A percentile compares a stretch with the other conserved stretches of the same genome.
Evolutionary conservation across 2,113 vertebrate species (phyloP).

Genomic region (Otocyon megalotis): DNA sequence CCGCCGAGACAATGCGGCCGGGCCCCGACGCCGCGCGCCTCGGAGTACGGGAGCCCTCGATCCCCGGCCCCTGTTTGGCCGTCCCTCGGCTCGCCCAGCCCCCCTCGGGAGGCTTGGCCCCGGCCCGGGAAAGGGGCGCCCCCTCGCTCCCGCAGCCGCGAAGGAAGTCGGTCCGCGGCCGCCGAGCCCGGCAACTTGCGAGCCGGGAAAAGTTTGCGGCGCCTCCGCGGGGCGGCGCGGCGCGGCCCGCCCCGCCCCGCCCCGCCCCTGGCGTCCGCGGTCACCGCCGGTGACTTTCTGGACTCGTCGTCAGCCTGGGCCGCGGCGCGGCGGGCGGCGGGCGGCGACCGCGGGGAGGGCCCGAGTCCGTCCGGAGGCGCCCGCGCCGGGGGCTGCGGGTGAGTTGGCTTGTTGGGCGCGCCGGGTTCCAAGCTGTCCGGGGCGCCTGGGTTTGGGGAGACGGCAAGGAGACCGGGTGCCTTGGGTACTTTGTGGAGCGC

Average conservation of each 20-base stretch:
- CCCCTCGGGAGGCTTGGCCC: not conserved
- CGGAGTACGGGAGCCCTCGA: not conserved
- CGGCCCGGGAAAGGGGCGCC: conserved; percentile 8
- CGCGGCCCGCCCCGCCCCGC: not conserved
- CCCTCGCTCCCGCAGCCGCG: not conserved
- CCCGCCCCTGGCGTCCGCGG: conserved; percentile 46
- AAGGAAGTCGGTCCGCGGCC: not conserved
- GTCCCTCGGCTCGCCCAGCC: not conserved
- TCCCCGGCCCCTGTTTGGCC: not conserved
- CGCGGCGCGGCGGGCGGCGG: not conserved
- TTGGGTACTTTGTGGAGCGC: not conserved
- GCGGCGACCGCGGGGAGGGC: conserved; percentile 11
- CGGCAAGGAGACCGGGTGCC: no score
- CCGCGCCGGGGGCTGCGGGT: conserved; percentile 26
- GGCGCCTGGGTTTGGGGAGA: not conserved
- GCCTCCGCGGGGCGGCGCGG: conserved; percentile 56
- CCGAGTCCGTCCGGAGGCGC: not conserved
- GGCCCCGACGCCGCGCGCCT: not conserved
- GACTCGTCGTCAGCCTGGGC: conserved; percentile 7
- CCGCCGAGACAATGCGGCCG: conserved; percentile 66
- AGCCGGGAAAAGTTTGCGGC: conserved; percentile 79
- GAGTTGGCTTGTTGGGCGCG: conserved; percentile 23
- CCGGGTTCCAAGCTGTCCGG: not conserved
- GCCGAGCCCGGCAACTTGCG: conserved; percentile 58
- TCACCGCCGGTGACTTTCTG: conserved; percentile 33